A percentile compares a stretch with the other conserved stretches of the same genome.
phyloP scores from a whole-genome alignment of 2,888 invertebrate species.

The Euzophera pinguis region DNA sequence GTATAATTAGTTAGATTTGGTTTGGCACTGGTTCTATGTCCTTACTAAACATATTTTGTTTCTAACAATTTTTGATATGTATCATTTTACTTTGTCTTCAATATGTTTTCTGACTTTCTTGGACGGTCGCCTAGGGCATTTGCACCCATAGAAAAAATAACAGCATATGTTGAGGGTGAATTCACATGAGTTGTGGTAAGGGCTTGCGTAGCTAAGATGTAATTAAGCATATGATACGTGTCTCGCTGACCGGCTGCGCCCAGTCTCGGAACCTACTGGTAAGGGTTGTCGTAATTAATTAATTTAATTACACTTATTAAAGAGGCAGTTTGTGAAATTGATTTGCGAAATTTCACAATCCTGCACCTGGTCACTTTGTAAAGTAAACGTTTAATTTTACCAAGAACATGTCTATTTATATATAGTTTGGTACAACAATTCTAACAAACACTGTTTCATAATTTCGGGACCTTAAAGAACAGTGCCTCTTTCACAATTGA shows the following conservation, averaged over 20 bases:
- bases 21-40: neutral
- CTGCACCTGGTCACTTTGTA: neutral
- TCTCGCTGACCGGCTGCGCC: slow-evolving; percentile 55
- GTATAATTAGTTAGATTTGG: neutral
- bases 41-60: too few relatives aligned
- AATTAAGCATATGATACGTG: slow-evolving; percentile 69
- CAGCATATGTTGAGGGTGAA: slow-evolving; percentile 20
- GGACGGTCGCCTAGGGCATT: too few relatives aligned
- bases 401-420: neutral
- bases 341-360: neutral
- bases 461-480: too few relatives aligned
- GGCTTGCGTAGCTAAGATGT: slow-evolving; percentile 32
- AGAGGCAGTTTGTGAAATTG: neutral
- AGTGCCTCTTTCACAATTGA: slow-evolving; percentile 9
- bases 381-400: neutral
- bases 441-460: too few relatives aligned
- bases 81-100: too few relatives aligned
- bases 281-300: slow-evolving; percentile 36
- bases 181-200: slow-evolving; percentile 1
- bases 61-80: too few relatives aligned
- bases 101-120: too few relatives aligned
- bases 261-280: slow-evolving; percentile 46
- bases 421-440: neutral
- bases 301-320: slow-evolving; percentile 6
- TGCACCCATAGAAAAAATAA: too few relatives aligned